Conservation (phyloP, 2,888 invertebrate genomes). For the Leucania comma region DNA sequence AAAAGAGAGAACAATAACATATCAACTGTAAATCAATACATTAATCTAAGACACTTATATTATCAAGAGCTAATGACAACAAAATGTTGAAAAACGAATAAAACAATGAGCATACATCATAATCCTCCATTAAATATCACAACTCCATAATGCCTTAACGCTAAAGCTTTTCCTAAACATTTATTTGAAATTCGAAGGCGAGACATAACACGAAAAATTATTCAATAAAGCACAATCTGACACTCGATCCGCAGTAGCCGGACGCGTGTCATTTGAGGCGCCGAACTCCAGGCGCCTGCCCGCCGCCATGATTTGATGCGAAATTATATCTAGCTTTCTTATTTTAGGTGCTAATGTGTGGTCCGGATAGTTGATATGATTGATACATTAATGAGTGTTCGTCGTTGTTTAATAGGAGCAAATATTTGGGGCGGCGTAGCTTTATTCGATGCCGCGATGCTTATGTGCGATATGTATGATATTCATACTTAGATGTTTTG, state of each 20-base stretch:
- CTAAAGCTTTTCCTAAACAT: neutral
- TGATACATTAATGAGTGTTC: conserved; percentile 41
- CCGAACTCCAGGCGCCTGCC: conserved; percentile 69
- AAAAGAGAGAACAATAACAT: neutral
- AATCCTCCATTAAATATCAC: neutral
- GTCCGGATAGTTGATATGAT: conserved; percentile 47
- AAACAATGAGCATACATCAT: neutral
- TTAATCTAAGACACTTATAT: no score
- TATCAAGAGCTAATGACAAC: neutral
- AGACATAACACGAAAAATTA: conserved; percentile 30
- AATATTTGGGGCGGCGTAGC: conserved; percentile 10
- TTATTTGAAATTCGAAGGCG: neutral
- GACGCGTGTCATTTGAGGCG: conserved; percentile 73
- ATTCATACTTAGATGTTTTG: neutral
- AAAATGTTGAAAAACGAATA: neutral
- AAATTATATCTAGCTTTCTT: conserved; percentile 62
- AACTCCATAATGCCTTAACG: no score
- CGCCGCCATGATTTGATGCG: conserved; percentile 58
- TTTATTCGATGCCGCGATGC: conserved; percentile 6
- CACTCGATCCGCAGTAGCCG: conserved; percentile 63
- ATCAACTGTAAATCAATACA: neutral
- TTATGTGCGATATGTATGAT: neutral
- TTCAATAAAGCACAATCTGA: conserved; percentile 61
- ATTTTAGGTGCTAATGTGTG: conserved; percentile 54
- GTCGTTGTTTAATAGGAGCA: conserved; percentile 25